Base-by-base conservation (phyloP, 2,113 vertebrate genomes). In the Syngnathus floridae region DNA sequence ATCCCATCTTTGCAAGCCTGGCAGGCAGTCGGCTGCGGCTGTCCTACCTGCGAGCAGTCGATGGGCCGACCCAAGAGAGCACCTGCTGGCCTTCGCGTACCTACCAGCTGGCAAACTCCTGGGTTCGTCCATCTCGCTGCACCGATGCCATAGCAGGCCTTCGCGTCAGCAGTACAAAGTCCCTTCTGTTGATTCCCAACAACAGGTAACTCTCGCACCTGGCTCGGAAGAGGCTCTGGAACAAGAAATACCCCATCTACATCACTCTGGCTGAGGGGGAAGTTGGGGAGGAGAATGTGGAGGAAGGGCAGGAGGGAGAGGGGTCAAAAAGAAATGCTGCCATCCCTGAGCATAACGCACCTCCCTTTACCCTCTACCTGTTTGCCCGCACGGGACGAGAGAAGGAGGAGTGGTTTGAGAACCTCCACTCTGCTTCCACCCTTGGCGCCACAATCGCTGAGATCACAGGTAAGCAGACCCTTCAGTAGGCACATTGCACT, bases 371-470 rank as follows among this genome's bases (percentile, higher is more conserved):
- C 12, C 86, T 95, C 36, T 93, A 92, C 77, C 88, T 95, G 58
- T 95, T 94, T 0, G 93, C 92, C 1, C 66, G 91, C 21, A 94
- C 93, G 0, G 93, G 93, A 5, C 82, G 93, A 70, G 92, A 93
- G 62, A 95, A 95, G 77, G 93, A 95, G 73, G 93, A 94, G 62
- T 95, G 93, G 93, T 94, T 91, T 77, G 92, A 93, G 76, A 87
- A 91, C 52, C 86, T 95, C 6, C 52, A 82, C 66, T 85, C 66
- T 40, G 92, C 87, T 13, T 89, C 91, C 57, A 77, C 13, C 0
- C 58, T 63, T 4, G 54, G 52, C 41, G 62, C 79, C 62, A 73
- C 62, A 3, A 37, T 60, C 57, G 31, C 77, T 56, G 61, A 88
- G 52, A 78, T 69, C 43, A 56, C 79, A 75, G 91, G 93, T 94